Conservation (phyloP, 2,113 vertebrate genomes). For the Solea solea region DNA sequence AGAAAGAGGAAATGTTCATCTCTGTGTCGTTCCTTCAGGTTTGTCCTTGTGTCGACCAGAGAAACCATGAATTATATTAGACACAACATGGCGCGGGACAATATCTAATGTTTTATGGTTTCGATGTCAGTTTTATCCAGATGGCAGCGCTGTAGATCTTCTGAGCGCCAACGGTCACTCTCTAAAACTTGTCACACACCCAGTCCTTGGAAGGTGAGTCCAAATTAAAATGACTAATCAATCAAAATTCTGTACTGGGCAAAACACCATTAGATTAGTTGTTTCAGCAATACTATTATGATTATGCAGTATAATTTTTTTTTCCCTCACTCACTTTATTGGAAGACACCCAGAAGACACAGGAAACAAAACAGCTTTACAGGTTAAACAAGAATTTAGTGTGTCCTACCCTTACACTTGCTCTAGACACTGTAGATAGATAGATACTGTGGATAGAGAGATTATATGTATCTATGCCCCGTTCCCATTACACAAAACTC, state of each 20-base stretch:
- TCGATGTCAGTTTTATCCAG: constrained; percentile 78
- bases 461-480: no score
- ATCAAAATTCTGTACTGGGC: background rate
- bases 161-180: constrained; percentile 63
- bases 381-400: no score
- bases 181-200: constrained; percentile 74
- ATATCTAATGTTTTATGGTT: constrained; percentile 11
- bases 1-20: constrained; percentile 52
- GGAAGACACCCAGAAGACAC: background rate
- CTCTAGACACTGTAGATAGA: no score
- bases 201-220: constrained; percentile 83
- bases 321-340: no score
- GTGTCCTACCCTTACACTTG: no score
- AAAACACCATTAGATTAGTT: no score
- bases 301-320: no score
- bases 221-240: background rate
- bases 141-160: constrained; percentile 79
- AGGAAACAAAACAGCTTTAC: background rate
- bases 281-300: no score
- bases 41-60: constrained; percentile 30
- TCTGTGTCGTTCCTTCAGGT: constrained; percentile 84
- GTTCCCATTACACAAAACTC: no score
- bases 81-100: background rate
- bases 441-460: no score
- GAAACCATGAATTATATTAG: background rate